Conservation (phyloP, 1,140 invertebrate genomes). For the Tetramorium simillimum region DNA sequence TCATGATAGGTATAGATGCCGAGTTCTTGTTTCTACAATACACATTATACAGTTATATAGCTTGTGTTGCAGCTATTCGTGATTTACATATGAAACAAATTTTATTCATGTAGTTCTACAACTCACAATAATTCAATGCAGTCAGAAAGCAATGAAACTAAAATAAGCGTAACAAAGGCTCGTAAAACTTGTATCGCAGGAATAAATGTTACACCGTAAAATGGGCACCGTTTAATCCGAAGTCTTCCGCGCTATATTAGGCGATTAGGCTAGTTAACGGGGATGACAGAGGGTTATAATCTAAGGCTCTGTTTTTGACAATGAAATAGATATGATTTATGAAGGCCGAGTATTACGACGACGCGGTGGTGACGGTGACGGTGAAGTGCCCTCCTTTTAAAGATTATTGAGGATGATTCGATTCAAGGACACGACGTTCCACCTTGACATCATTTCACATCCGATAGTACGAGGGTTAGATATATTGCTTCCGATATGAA, state of each 20-base stretch:
- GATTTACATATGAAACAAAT: neutral
- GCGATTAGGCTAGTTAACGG: slow-evolving; percentile 30
- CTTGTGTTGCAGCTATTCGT: neutral
- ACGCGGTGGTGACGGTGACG: neutral
- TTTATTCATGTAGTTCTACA: neutral
- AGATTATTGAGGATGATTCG: slow-evolving; percentile 64
- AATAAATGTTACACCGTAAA: slow-evolving; percentile 24
- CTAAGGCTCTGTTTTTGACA: slow-evolving; percentile 53
- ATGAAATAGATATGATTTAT: slow-evolving; percentile 69
- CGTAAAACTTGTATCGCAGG: neutral
- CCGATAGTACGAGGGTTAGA: slow-evolving; percentile 39
- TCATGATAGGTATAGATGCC: neutral
- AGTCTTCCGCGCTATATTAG: slow-evolving; percentile 12
- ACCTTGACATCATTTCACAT: slow-evolving; percentile 61
- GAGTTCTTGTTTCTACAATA: neutral
- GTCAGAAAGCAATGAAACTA: neutral
- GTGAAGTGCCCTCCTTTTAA: slow-evolving; percentile 61
- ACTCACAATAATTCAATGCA: neutral
- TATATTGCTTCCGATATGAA: slow-evolving; percentile 44
- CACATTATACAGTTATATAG: neutral
- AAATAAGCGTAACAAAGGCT: neutral
- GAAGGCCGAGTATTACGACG: slow-evolving; percentile 48
- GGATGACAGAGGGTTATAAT: slow-evolving; percentile 30
- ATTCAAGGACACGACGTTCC: slow-evolving; percentile 62
- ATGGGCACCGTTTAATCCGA: neutral